Base-by-base conservation (phyloP, 92 coral and sea anemone species). In the Ricordea florida region DNA sequence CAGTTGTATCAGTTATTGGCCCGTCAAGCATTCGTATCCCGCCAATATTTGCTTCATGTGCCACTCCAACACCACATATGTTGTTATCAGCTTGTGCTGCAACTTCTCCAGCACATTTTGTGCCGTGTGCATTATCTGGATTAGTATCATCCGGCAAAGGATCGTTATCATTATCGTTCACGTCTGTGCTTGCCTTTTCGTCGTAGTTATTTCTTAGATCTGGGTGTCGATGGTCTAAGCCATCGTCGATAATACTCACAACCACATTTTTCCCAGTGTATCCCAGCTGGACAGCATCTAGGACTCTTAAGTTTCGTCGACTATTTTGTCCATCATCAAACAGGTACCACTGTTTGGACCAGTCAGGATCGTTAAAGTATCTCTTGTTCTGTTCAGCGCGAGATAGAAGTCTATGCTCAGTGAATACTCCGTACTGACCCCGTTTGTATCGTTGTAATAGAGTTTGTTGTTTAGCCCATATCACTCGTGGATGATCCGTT, bases 1-100 rank as follows among this genome's bases (percentile, higher is more conserved):
- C 98, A 1, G 85, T 46, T 0, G 55, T 17, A 69, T 94, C 98
- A 14, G 97, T 94, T 13, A 96, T 85, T 6, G 84, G 33, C 3
- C 98, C 98, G 62, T 94, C 98, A 34, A 94, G 62, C 98, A 94
- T 94, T 63, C 98, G 79, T 8, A 94, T 82, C 20, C 90, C 98
- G 6, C 98, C 97, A 5, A 94, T 74, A 18, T 68, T 91, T 15
- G 91, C 97, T 4, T 82, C 67, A 48, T 81, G 90, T 1, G 98
- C 98, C 2, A 94, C 88, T 28, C 98, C 98, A 6, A 89, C 98
- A 0, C 98, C 98, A 62, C 98, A 94, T 5, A 91, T 59, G 11
- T 71, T 72, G 76, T 94, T 94, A 62, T 91, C 86, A 0, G 98
- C 98, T 52, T 62, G 66, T 3, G 98, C 98, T 2, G 90, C 98